Percentiles rank a stretch among this genome's conserved stretches.
phyloP scores from a whole-genome alignment of 1,140 invertebrate genomes.

The Achatina immaculata region DNA sequence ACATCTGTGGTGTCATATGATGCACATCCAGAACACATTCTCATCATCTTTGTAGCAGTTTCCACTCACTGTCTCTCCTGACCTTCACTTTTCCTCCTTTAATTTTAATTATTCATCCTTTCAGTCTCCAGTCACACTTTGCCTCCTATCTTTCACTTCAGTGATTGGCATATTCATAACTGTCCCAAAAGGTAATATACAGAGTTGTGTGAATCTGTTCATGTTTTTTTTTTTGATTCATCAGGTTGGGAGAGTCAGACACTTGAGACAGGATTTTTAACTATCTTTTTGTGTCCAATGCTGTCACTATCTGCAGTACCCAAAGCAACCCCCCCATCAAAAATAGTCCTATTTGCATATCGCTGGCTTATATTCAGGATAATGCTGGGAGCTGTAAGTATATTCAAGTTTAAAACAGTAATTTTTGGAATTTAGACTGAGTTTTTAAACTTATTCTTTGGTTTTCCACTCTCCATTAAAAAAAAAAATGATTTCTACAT shows the following conservation, averaged over 20 bases:
- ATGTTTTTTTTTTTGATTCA: slow-evolving; percentile 19
- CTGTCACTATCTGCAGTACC: slow-evolving; percentile 65
- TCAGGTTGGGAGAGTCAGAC: slow-evolving; percentile 72
- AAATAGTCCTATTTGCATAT: slow-evolving; percentile 65
- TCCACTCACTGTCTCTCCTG: no score
- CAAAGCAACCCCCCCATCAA: slow-evolving; percentile 62
- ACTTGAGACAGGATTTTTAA: slow-evolving; percentile 72
- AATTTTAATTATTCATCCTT: background rate
- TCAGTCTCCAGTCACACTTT: background rate
- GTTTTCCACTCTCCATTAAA: background rate
- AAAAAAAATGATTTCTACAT: background rate
- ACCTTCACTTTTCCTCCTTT: no score
- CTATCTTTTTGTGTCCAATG: slow-evolving; percentile 70
- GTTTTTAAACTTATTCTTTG: no score
- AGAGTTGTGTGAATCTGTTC: background rate
- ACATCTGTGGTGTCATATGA: no score
- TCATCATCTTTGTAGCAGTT: no score
- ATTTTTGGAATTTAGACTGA: no score
- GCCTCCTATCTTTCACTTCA: background rate
- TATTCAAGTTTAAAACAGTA: background rate
- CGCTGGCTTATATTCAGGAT: slow-evolving; percentile 73
- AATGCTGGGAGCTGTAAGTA: slow-evolving; percentile 72
- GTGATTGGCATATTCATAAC: background rate
- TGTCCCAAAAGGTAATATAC: background rate
- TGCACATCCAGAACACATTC: no score